Evolutionary conservation across 1,140 invertebrate species (phyloP).

Genomic region (Bombus fervidus): DNA sequence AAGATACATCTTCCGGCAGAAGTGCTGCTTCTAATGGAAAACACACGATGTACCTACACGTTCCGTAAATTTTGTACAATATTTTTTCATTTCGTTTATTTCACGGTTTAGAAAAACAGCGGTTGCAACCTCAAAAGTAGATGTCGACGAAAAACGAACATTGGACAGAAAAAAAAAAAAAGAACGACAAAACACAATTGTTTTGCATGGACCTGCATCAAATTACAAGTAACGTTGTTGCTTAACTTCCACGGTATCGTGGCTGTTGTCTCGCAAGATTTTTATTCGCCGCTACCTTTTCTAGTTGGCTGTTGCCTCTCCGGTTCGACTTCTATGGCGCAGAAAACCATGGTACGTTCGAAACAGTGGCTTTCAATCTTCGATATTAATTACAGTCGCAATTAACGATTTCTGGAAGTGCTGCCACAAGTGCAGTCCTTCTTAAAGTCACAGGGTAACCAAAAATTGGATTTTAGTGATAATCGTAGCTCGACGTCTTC

Average conservation of each 20-base stretch:
- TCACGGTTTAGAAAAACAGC: not conserved
- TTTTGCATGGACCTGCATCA: not conserved
- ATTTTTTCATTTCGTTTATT: not conserved
- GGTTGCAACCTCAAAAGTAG: not conserved
- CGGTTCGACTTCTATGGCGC: not conserved
- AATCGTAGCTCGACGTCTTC: too few relatives aligned
- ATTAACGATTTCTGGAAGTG: not conserved
- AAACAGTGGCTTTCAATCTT: not conserved
- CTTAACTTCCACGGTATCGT: not conserved
- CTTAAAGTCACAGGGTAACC: too few relatives aligned
- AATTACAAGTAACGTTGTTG: not conserved
- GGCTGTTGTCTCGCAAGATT: not conserved
- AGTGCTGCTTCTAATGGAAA: not conserved
- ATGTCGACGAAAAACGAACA: not conserved
- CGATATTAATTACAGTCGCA: not conserved
- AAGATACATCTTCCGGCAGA: not conserved
- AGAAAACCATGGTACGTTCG: not conserved
- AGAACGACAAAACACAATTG: too few relatives aligned
- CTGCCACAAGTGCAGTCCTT: not conserved
- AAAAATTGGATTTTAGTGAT: too few relatives aligned
- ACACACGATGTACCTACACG: too few relatives aligned
- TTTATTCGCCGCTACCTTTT: not conserved
- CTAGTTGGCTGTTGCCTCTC: not conserved
- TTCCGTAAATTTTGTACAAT: too few relatives aligned
- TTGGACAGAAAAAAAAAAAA: not conserved